Percentiles rank a stretch among this genome's conserved stretches.
These are phyloP conservation scores for Paralvinella palmiformis DNA, from an alignment of 1,140 invertebrate species.

Conservation along the genomic window DNA sequence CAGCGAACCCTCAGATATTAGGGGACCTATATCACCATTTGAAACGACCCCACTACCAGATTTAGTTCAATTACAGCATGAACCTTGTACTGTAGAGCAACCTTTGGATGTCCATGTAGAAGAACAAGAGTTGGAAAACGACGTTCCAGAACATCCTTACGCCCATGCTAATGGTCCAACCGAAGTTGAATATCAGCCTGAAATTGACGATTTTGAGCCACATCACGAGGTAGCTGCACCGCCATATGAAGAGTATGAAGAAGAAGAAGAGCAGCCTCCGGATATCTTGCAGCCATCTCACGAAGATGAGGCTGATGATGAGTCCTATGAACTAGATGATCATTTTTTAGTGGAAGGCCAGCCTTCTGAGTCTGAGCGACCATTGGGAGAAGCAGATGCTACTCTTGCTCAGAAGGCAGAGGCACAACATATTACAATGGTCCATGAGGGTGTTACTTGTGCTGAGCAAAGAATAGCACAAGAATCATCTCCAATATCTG, in stretches of 20 bases:
- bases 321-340: neutral
- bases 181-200: slow-evolving; percentile 55
- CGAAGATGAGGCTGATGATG: neutral
- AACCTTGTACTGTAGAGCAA: neutral
- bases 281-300: neutral
- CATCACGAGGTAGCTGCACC: neutral
- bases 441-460: too few relatives aligned
- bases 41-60: slow-evolving; percentile 14
- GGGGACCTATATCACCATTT: slow-evolving; percentile 27
- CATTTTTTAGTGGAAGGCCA: slow-evolving; percentile 3
- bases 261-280: slow-evolving; percentile 12
- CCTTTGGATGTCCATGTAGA: neutral
- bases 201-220: slow-evolving; percentile 46
- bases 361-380: neutral
- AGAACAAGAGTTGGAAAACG: neutral
- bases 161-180: slow-evolving; percentile 55
- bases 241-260: neutral
- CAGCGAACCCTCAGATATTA: slow-evolving; percentile 35
- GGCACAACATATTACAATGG: too few relatives aligned
- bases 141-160: neutral
- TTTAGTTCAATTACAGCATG: neutral
- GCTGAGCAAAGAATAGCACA: too few relatives aligned
- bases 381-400: too few relatives aligned
- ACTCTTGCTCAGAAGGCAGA: too few relatives aligned
- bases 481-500: too few relatives aligned